These are phyloP conservation scores for Sphecodes monilicornis DNA, from an alignment of 2,888 invertebrate genomes.

Conservation along the genomic window DNA sequence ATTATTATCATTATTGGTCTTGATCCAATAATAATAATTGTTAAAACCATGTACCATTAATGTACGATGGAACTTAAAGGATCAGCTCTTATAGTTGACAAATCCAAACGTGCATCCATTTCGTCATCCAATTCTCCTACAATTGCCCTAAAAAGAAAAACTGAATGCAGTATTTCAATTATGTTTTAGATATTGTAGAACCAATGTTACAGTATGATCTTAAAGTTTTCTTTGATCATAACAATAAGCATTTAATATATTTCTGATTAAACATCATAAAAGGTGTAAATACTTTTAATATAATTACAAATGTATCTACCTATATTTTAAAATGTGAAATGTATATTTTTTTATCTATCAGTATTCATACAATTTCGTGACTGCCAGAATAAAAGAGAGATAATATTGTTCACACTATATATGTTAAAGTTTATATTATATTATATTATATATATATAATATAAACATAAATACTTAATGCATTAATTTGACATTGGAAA, in stretches of 20 bases:
- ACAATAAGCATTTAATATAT: background rate
- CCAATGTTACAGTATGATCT: constrained; percentile 4
- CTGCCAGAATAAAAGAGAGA: constrained; percentile 23
- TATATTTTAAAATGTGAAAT: constrained; percentile 19
- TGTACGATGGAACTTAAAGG: constrained; percentile 93
- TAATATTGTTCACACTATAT: constrained; percentile 8
- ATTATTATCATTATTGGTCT: constrained; percentile 47
- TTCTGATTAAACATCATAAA: background rate
- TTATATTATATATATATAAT: background rate
- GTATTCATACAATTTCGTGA: constrained; percentile 36
- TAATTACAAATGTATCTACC: constrained; percentile 3
- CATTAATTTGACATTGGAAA: background rate
- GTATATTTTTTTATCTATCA: constrained; percentile 49
- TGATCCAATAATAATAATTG: constrained; percentile 41
- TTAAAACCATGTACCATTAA: constrained; percentile 81
- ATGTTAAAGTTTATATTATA: constrained; percentile 5
- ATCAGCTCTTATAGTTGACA: constrained; percentile 93
- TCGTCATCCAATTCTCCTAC: constrained; percentile 94
- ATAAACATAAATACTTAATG: background rate
- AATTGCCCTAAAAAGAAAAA: constrained; percentile 87
- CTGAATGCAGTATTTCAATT: background rate
- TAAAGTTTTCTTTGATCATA: background rate
- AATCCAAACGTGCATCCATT: constrained; percentile 92
- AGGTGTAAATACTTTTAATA: constrained; percentile 31
- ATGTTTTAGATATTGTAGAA: constrained; percentile 1